A percentile compares a stretch with the other conserved stretches of the same genome.
Evolutionary conservation across 2,113 vertebrate genomes (phyloP).

Genomic region (Pitta sordida): DNA sequence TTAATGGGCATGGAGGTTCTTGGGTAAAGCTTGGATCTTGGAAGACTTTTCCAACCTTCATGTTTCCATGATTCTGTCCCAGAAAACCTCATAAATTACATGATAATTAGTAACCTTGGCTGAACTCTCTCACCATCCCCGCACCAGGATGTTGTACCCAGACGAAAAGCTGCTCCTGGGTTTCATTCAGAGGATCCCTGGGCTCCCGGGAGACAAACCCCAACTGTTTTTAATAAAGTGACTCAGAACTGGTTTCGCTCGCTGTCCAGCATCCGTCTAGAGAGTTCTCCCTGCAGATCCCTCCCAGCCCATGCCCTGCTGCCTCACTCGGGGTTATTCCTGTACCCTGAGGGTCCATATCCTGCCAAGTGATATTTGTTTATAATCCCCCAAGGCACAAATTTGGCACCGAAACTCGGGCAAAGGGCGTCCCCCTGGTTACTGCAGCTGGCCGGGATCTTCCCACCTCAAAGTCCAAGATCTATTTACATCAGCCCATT

Average conservation of each 20-base stretch:
- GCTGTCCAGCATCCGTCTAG: not conserved
- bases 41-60: not conserved
- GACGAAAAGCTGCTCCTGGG: not conserved
- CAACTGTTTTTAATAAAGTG: not conserved
- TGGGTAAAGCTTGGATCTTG: fast-evolving
- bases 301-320: not conserved
- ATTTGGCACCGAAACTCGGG: constrained; percentile 39
- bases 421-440: constrained; percentile 59
- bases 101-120: not conserved
- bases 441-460: constrained; percentile 50
- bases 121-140: not conserved
- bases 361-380: constrained; percentile 44
- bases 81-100: not conserved
- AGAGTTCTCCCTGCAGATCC: not conserved
- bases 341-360: not conserved
- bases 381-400: constrained; percentile 40
- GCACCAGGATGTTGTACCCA: fast-evolving
- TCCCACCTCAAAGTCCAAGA: constrained; percentile 65
- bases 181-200: not conserved
- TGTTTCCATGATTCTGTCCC: not conserved
- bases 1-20: not conserved
- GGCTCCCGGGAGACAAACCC: not conserved
- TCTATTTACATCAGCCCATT: not conserved
- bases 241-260: not conserved
- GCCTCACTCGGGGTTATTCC: not conserved